A percentile compares a stretch with the other conserved stretches of the same genome.
These are phyloP conservation scores for Leguminivora glycinivorella DNA, from an alignment of 1,140 invertebrate species.

Conservation along the genomic window DNA sequence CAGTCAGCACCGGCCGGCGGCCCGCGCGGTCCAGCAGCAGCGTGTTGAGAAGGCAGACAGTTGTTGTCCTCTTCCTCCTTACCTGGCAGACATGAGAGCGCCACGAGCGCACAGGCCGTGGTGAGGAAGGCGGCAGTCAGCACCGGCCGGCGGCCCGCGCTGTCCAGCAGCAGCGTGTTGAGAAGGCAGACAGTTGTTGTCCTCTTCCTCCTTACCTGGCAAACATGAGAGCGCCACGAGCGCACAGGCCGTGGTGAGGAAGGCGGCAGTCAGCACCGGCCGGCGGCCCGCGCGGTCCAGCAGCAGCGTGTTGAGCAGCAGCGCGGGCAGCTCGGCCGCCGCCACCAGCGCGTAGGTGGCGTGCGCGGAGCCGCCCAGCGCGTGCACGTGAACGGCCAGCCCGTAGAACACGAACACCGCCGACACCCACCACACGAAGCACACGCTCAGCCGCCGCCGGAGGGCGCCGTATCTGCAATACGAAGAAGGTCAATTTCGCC, in stretches of 20 bases:
- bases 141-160: conserved; percentile 56
- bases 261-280: conserved; percentile 59
- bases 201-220: conserved; percentile 39
- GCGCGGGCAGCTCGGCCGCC: conserved; percentile 63
- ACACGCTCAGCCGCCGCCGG: conserved; percentile 56
- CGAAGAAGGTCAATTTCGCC: neutral
- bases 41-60: conserved; percentile 37
- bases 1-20: conserved; percentile 57
- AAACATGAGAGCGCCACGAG: conserved; percentile 53
- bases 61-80: neutral
- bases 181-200: conserved; percentile 17
- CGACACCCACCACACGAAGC: conserved; percentile 65
- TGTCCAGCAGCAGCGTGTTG: conserved; percentile 66
- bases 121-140: conserved; percentile 61
- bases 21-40: conserved; percentile 65
- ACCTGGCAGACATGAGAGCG: conserved; percentile 56
- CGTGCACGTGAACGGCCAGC: conserved; percentile 62
- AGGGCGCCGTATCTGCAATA: conserved; percentile 54
- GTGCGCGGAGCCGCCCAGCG: conserved; percentile 58
- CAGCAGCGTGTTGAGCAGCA: conserved; percentile 60
- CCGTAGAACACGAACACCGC: conserved; percentile 72
- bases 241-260: conserved; percentile 54
- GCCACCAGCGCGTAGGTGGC: conserved; percentile 65
- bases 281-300: conserved; percentile 60
- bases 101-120: no score